These are phyloP conservation scores for Margarornis squamiger DNA, from an alignment of 2,797 vertebrate genomes.

Conservation along the genomic window DNA sequence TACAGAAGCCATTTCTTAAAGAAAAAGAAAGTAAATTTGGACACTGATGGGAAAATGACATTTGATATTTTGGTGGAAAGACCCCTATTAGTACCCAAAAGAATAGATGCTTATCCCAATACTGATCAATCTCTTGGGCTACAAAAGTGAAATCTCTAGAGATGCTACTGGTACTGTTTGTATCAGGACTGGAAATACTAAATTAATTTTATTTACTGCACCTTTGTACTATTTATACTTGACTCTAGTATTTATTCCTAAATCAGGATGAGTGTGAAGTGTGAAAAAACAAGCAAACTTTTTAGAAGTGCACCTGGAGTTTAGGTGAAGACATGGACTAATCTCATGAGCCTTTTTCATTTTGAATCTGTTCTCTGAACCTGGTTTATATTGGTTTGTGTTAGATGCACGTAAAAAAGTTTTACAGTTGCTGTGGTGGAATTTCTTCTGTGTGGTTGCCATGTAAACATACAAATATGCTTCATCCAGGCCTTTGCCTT, in stretches of 20 bases:
- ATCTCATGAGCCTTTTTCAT: not conserved
- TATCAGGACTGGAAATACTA: not conserved
- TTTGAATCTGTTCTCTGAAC: not conserved
- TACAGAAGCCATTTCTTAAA: not conserved
- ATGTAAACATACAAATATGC: not conserved
- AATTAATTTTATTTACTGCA: not conserved
- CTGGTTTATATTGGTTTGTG: not conserved
- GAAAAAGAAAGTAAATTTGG: not conserved
- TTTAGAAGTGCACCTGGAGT: rapidly evolving
- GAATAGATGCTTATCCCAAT: not conserved
- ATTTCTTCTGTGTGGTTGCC: not conserved
- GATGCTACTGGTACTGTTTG: not conserved
- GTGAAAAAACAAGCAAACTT: not conserved
- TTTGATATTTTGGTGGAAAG: not conserved
- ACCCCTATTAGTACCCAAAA: not conserved
- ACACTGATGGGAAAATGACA: not conserved
- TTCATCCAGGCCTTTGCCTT: not conserved
- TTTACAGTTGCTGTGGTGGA: not conserved
- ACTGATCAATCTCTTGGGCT: not conserved
- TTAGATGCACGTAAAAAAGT: not conserved
- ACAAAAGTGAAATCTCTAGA: not conserved
- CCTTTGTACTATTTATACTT: not conserved
- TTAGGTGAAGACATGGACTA: not conserved
- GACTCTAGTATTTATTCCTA: not conserved
- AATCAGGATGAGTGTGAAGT: not conserved